Percentiles rank a stretch among this genome's conserved stretches.
Evolutionary conservation across 2,113 vertebrate species (phyloP).

Genomic region (Tachysurus vachellii): DNA sequence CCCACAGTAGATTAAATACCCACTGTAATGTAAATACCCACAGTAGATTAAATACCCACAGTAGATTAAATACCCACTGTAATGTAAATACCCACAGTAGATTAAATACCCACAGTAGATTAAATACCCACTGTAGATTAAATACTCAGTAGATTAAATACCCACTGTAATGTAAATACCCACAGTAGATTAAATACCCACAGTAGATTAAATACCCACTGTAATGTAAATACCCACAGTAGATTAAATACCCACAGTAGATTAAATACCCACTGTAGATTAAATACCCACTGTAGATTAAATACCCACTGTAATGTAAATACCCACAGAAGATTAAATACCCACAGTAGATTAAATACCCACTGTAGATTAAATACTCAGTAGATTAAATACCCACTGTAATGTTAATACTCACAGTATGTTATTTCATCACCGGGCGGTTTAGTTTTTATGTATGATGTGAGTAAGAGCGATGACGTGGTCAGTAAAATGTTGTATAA

Average conservation of each 20-base stretch:
- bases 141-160: neutral
- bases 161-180: neutral
- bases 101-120: neutral
- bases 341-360: neutral
- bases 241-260: neutral
- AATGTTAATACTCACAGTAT: neutral
- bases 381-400: neutral
- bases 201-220: neutral
- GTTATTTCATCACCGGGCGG: neutral
- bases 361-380: neutral
- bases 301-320: neutral
- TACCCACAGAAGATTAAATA: neutral
- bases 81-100: neutral
- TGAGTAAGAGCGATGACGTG: conserved; percentile 36
- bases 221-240: neutral
- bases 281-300: neutral
- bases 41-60: neutral
- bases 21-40: neutral
- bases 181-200: neutral
- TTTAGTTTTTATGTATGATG: neutral
- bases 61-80: neutral
- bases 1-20: neutral
- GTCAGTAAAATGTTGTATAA: conserved; percentile 30
- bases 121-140: neutral
- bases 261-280: neutral